These are phyloP conservation scores for Herminia tarsipennalis DNA, from an alignment of 2,888 invertebrate genomes.

Conservation along the genomic window DNA sequence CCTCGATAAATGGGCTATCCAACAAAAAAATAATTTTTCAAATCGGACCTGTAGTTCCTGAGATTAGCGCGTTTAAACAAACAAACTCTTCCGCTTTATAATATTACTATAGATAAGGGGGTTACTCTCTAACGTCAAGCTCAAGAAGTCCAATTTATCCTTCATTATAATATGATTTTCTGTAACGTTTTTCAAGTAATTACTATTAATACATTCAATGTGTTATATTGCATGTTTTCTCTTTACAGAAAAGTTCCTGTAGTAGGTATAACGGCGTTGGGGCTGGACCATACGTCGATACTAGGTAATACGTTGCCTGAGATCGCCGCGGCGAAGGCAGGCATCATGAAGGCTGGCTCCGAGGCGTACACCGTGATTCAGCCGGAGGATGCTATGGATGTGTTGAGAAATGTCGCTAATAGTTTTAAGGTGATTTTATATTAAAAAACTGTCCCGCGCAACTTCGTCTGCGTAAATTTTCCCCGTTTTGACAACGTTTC, in stretches of 20 bases:
- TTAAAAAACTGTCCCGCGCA: too few species aligned
- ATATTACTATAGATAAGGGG: too few species aligned
- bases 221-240: not conserved
- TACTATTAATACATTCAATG: too few species aligned
- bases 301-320: constrained; percentile 93
- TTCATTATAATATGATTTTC: not conserved
- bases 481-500: too few species aligned
- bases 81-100: too few species aligned
- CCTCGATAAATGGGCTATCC: too few species aligned
- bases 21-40: too few species aligned
- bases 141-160: too few species aligned
- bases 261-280: constrained; percentile 96
- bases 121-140: too few species aligned
- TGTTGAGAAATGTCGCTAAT: constrained; percentile 87
- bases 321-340: constrained; percentile 98
- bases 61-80: too few species aligned
- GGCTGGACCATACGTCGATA: constrained; percentile 94
- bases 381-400: constrained; percentile 86
- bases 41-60: too few species aligned
- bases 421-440: constrained; percentile 87
- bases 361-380: constrained; percentile 91
- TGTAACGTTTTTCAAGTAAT: not conserved
- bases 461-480: too few species aligned
- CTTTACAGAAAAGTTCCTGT: constrained; percentile 90
- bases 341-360: constrained; percentile 93